Conservation (phyloP, 1,140 invertebrate species). For the Hyles vespertilio region DNA sequence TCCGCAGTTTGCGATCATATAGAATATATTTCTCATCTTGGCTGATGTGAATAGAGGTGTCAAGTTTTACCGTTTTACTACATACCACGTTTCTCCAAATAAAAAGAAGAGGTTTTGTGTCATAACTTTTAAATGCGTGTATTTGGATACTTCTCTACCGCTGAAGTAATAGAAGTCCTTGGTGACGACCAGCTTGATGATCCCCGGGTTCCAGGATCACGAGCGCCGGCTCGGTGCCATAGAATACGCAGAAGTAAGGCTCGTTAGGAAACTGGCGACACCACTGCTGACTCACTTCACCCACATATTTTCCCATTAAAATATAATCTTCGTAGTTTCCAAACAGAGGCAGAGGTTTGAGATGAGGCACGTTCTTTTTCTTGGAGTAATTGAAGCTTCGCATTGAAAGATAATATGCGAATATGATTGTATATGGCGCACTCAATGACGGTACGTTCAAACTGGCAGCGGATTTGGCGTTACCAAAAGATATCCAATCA, state of each 20-base stretch:
- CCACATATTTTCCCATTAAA: conserved; percentile 11
- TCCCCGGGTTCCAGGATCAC: conserved; percentile 11
- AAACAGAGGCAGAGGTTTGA: conserved; percentile 36
- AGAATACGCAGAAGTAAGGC: conserved; percentile 16
- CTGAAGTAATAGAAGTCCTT: conserved; percentile 21
- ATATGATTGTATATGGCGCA: conserved; percentile 24
- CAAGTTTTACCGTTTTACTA: conserved; percentile 73
- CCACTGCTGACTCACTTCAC: conserved; percentile 4
- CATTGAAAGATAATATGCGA: conserved; percentile 10
- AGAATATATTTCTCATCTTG: conserved; percentile 77
- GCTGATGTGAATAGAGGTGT: conserved; percentile 77
- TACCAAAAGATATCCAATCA: no score
- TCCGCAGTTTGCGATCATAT: conserved; percentile 53
- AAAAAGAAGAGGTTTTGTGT: conserved; percentile 28
- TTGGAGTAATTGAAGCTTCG: conserved; percentile 44
- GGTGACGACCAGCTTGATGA: conserved; percentile 16
- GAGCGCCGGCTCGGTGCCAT: conserved; percentile 16
- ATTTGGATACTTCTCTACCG: conserved; percentile 12
- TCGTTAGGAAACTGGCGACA: conserved; percentile 9
- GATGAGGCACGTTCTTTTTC: conserved; percentile 35
- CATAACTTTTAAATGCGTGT: conserved; percentile 5
- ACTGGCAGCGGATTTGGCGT: no score
- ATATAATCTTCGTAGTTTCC: conserved; percentile 47
- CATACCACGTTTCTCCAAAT: conserved; percentile 71
- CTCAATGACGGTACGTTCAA: no score